phyloP scores from a whole-genome alignment of 2,888 invertebrate genomes.

The Spisula subtruncata region DNA sequence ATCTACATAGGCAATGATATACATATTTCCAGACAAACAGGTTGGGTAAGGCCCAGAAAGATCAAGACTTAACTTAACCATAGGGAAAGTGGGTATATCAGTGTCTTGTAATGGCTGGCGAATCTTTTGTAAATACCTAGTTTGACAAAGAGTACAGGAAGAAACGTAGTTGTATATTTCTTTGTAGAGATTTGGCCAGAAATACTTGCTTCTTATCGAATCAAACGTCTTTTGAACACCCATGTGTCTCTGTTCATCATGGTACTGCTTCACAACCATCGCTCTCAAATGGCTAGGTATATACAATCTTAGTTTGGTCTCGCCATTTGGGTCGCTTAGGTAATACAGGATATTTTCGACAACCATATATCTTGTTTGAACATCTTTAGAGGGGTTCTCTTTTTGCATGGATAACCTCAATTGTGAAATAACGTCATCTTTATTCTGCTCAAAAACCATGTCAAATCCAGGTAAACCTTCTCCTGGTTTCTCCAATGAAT shows the following conservation, averaged over 20 bases:
- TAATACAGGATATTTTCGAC: constrained; percentile 8
- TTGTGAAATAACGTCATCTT: background rate
- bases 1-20: constrained; percentile 50
- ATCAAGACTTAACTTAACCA: constrained; percentile 48
- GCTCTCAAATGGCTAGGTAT: constrained; percentile 1
- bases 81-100: constrained; percentile 49
- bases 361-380: background rate
- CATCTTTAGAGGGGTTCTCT: background rate
- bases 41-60: constrained; percentile 51
- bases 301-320: background rate
- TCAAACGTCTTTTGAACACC: constrained; percentile 60
- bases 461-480: background rate
- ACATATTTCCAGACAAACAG: constrained; percentile 47
- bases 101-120: constrained; percentile 55
- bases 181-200: constrained; percentile 62
- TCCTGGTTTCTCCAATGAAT: background rate
- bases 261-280: constrained; percentile 39
- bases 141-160: constrained; percentile 48
- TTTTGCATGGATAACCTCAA: background rate
- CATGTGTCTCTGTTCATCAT: constrained; percentile 56
- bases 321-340: background rate
- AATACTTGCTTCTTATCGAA: constrained; percentile 45
- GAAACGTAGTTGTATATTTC: constrained; percentile 51
- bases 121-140: constrained; percentile 33
- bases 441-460: background rate